phyloP scores from a whole-genome alignment of 2,888 invertebrate genomes.

The Blastobasis lacticolella region DNA sequence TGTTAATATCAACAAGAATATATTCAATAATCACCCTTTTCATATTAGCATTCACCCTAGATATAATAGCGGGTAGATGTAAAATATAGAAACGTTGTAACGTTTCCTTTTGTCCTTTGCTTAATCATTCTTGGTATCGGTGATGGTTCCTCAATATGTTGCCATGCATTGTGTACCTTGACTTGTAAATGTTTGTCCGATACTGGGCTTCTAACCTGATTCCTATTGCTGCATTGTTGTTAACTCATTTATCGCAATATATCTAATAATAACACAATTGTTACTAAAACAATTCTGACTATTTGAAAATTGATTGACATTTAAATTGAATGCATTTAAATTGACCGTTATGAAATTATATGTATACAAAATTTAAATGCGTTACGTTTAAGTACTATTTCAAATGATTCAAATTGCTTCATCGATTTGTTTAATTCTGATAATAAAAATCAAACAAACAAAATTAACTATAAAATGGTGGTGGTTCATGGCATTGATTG shows the following conservation, averaged over 20 bases:
- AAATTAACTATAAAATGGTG: slow-evolving; percentile 2
- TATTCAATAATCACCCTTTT: slow-evolving; percentile 17
- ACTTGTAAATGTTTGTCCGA: slow-evolving; percentile 40
- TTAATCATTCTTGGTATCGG: slow-evolving; percentile 74
- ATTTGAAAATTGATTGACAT: too few relatives aligned
- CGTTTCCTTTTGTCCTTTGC: slow-evolving; percentile 56
- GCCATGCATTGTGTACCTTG: slow-evolving; percentile 42
- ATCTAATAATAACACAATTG: too few relatives aligned
- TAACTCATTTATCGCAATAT: too few relatives aligned
- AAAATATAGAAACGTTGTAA: slow-evolving; percentile 43
- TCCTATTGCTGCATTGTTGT: too few relatives aligned
- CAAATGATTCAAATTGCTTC: not conserved
- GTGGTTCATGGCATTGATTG: slow-evolving; percentile 30
- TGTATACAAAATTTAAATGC: too few relatives aligned
- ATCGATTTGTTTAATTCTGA: not conserved
- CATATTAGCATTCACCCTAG: slow-evolving; percentile 18
- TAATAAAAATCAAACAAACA: not conserved
- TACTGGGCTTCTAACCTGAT: slow-evolving; percentile 10
- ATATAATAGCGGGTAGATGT: slow-evolving; percentile 15
- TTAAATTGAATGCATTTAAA: too few relatives aligned
- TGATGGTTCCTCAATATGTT: slow-evolving; percentile 58
- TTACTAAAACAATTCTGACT: too few relatives aligned
- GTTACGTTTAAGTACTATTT: too few relatives aligned
- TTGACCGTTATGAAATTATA: too few relatives aligned
- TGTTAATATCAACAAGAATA: slow-evolving; percentile 10